Base-by-base conservation (phyloP, 2,113 vertebrate genomes). In the Hylia prasina region DNA sequence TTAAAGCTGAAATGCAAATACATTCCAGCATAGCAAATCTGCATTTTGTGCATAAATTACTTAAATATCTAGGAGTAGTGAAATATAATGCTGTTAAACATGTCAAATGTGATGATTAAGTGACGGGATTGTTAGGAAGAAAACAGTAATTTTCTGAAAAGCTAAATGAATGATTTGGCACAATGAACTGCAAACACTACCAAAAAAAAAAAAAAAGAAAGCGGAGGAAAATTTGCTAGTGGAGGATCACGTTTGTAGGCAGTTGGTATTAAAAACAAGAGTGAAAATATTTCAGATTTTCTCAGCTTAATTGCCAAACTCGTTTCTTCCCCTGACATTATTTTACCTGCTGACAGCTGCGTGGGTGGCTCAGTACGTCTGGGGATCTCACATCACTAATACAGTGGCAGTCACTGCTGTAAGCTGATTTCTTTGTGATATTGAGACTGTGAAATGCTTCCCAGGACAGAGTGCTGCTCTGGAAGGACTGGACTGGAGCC, bases 121-220 rank as follows among this genome's bases (percentile, higher is more conserved):
- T 94, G 93, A 90, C 47, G 65, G 63, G 44, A 94, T 96, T 82
- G 87, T 94, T 91, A 70, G 54, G 75, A 80, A 80, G 85, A 96
- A 96, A 90, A 93, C 9, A 96, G 86, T 95, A 90, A 96, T 94
- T 95, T 94, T 94, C 91, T 91, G 75, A 86, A 94, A 80, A 87
- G 86, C 87, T 75, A 53, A 87, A 90, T 82, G 69, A 93, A 44
- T 91, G 54, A 81, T 90, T 90, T 96, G 93, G 86, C 94, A 92
- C 80, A 92, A 87, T 40, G 79, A 92, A 57, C 72, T 94, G 69
- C 91, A 94, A 82, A 78, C 37, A 51, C 70, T 56, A 90, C 54
- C 23, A 48, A 54, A 44, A 77, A 47, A 56, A 58, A 51, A 58
- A 64, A 18, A 58, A 48, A 66, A 35, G 9, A 54, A 39, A 64